These are phyloP conservation scores for Eunapius fragilis DNA, from an alignment of 37 sponge, comb jelly and placozoan species.

Conservation along the genomic window DNA sequence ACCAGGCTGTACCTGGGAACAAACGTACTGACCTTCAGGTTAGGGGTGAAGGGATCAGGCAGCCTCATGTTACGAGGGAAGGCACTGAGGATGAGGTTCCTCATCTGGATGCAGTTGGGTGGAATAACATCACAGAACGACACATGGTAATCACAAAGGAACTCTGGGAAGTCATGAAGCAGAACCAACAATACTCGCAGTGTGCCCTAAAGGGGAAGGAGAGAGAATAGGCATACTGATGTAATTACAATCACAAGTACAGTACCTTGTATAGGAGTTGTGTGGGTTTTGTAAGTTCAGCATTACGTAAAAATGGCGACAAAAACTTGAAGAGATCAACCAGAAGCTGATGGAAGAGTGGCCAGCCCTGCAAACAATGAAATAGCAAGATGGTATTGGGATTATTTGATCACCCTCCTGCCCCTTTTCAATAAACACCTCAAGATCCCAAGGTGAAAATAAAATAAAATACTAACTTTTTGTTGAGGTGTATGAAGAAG, in stretches of 20 bases:
- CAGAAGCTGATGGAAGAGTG: constrained; percentile 92
- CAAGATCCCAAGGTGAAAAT: not conserved
- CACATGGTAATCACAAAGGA: constrained; percentile 99
- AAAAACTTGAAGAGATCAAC: constrained; percentile 96
- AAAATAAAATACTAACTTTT: constrained; percentile 48
- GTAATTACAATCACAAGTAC: not conserved
- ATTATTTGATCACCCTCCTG: too few relatives aligned
- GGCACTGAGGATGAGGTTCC: constrained; percentile 98
- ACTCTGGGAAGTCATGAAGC: constrained; percentile 99
- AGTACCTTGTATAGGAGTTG: constrained; percentile 94
- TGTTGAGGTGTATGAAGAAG: constrained; percentile 89
- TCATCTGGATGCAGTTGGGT: constrained; percentile 99
- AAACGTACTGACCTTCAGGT: constrained; percentile 90
- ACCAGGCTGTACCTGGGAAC: too few relatives aligned
- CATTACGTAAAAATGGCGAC: constrained; percentile 97
- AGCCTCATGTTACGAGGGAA: constrained; percentile 99
- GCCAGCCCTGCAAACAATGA: constrained; percentile 85
- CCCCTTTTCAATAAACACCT: too few relatives aligned
- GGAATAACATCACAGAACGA: constrained; percentile 99
- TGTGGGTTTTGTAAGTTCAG: constrained; percentile 91
- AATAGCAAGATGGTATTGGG: not conserved
- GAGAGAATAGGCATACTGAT: not conserved
- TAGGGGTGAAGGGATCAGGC: constrained; percentile 99
- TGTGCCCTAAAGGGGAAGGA: constrained; percentile 74
- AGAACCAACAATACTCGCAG: constrained; percentile 95